Percentiles rank a stretch among this genome's conserved stretches.
Evolutionary conservation across 2,797 vertebrate species (phyloP).

Genomic region (Clarias pachynema): DNA sequence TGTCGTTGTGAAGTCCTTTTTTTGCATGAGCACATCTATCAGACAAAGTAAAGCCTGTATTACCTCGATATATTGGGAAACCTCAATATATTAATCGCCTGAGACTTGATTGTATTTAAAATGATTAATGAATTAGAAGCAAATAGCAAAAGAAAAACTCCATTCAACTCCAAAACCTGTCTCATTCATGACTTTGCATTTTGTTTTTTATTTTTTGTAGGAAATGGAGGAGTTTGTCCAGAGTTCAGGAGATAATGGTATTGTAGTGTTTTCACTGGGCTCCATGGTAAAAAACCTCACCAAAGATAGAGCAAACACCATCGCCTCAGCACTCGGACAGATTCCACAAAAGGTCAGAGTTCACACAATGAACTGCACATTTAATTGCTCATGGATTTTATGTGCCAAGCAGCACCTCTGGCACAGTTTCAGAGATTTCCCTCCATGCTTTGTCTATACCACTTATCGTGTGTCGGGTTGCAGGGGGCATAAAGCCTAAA

Average conservation of each 20-base stretch:
- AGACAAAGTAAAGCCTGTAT: background rate
- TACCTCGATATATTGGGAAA: background rate
- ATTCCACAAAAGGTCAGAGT: slow-evolving; percentile 83
- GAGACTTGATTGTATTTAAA: background rate
- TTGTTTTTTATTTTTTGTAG: slow-evolving; percentile 61
- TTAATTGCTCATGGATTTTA: background rate
- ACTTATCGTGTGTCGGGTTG: too few relatives aligned
- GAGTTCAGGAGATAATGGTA: slow-evolving; percentile 82
- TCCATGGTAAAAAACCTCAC: slow-evolving; percentile 82
- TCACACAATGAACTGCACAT: background rate
- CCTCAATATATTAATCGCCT: too few relatives aligned
- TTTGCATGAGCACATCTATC: too few relatives aligned
- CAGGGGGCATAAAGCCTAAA: too few relatives aligned
- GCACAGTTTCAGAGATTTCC: too few relatives aligned
- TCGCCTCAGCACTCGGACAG: slow-evolving; percentile 80
- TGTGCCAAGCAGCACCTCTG: background rate
- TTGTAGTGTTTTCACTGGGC: slow-evolving; percentile 84
- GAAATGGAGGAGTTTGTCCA: slow-evolving; percentile 85
- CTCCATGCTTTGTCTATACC: too few relatives aligned
- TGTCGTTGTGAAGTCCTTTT: too few relatives aligned
- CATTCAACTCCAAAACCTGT: background rate
- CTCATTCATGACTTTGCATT: background rate
- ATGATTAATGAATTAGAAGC: background rate
- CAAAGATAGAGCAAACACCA: slow-evolving; percentile 73
- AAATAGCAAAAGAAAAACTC: background rate